phyloP scores from a whole-genome alignment of 2,888 invertebrate genomes.

The Amphipyra tragopoginis region DNA sequence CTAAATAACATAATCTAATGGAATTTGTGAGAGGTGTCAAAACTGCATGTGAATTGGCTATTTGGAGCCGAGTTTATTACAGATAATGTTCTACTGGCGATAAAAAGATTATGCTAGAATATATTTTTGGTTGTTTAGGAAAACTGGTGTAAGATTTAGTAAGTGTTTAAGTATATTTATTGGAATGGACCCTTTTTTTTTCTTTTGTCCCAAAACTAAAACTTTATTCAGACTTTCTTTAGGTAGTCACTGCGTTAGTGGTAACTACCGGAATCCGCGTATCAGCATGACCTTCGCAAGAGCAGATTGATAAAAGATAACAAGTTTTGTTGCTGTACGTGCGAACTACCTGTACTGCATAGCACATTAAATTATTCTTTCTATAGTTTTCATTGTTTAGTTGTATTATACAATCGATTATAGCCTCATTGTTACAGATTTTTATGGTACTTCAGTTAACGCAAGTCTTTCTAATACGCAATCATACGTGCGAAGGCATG shows the following conservation, averaged over 20 bases:
- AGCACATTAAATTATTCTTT: slow-evolving; percentile 30
- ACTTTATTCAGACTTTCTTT: slow-evolving; percentile 31
- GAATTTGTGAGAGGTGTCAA: slow-evolving; percentile 14
- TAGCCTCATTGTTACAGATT: slow-evolving; percentile 39
- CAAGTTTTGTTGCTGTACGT: slow-evolving; percentile 65
- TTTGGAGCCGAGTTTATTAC: slow-evolving; percentile 11
- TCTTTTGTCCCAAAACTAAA: neutral
- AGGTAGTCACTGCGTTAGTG: slow-evolving; percentile 21
- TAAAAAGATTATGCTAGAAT: neutral
- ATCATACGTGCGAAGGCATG: slow-evolving; percentile 33
- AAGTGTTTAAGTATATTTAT: no score
- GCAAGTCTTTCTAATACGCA: slow-evolving; percentile 42
- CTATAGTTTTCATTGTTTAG: slow-evolving; percentile 40
- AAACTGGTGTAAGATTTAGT: neutral
- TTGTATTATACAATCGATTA: slow-evolving; percentile 38
- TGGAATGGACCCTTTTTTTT: neutral
- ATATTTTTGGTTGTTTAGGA: slow-evolving; percentile 3
- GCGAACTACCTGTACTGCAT: slow-evolving; percentile 41
- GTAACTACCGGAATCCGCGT: slow-evolving; percentile 55
- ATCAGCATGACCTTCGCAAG: slow-evolving; percentile 86
- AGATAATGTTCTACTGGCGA: slow-evolving; percentile 9
- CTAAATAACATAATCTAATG: slow-evolving; percentile 5
- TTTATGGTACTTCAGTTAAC: slow-evolving; percentile 26
- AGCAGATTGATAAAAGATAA: slow-evolving; percentile 89
- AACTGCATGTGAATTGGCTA: slow-evolving; percentile 20